Evolutionary conservation across 2,888 invertebrate genomes (phyloP).

Genomic region (Catocala sponsa): DNA sequence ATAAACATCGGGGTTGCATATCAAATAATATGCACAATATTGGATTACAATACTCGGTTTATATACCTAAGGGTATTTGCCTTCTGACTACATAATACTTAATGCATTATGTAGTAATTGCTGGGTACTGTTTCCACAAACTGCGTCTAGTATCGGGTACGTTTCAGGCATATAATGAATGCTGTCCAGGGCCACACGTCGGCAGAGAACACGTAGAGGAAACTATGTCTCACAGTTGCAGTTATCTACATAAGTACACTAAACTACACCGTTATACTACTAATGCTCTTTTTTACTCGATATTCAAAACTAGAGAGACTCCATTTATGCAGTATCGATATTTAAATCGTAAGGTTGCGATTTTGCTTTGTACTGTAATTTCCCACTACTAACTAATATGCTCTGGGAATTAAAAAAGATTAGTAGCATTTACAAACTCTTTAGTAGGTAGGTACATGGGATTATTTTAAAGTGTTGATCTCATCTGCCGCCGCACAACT

Average conservation of each 20-base stretch:
- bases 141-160: too few species aligned
- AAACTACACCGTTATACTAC: slow-evolving; percentile 13
- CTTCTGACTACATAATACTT: slow-evolving; percentile 55
- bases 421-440: background rate
- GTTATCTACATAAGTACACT: slow-evolving; percentile 44
- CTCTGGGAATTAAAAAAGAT: background rate
- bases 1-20: slow-evolving; percentile 33
- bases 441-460: slow-evolving; percentile 1
- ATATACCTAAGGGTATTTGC: slow-evolving; percentile 51
- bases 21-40: slow-evolving; percentile 33
- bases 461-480: slow-evolving; percentile 20
- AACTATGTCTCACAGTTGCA: slow-evolving; percentile 39
- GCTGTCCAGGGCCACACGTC: slow-evolving; percentile 44
- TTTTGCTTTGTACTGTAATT: background rate
- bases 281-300: slow-evolving; percentile 21
- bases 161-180: slow-evolving; percentile 44
- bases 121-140: too few species aligned
- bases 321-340: background rate
- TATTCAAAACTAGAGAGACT: background rate
- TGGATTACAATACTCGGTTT: slow-evolving; percentile 40
- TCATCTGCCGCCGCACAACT: slow-evolving; percentile 2
- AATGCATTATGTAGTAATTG: slow-evolving; percentile 47
- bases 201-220: slow-evolving; percentile 37
- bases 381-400: background rate
- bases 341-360: background rate